A percentile compares a stretch with the other conserved stretches of the same genome.
Evolutionary conservation across 2,113 vertebrate genomes (phyloP).

Genomic region (Apaloderma vittatum): DNA sequence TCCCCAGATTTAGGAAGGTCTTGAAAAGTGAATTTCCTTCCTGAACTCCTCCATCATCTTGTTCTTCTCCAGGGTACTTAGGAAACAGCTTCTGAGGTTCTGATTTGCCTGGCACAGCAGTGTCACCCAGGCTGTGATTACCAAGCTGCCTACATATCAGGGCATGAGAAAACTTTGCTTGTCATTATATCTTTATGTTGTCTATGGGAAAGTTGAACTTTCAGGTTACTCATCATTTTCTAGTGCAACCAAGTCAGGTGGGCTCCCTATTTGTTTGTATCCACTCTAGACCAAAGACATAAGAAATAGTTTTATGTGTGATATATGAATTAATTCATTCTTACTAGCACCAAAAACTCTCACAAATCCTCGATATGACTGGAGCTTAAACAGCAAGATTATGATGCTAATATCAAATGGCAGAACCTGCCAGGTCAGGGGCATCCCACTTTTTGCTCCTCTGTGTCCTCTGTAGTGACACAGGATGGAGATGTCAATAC

Average conservation of each 20-base stretch:
- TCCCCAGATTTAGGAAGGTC: neutral
- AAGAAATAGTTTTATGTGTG: neutral
- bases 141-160: neutral
- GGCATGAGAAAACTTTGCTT: neutral
- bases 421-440: neutral
- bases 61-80: neutral
- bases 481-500: neutral
- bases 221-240: neutral
- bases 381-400: neutral
- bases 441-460: neutral
- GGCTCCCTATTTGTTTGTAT: neutral
- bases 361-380: neutral
- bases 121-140: fast-evolving
- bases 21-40: neutral
- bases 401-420: neutral
- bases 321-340: neutral
- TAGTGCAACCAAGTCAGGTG: neutral
- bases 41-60: neutral
- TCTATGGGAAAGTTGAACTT: neutral
- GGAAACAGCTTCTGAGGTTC: neutral
- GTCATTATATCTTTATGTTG: neutral
- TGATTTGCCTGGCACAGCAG: neutral
- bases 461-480: neutral
- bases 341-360: neutral
- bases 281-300: neutral